Conservation (phyloP, 2,888 invertebrate genomes). For the Sycophila texana region DNA sequence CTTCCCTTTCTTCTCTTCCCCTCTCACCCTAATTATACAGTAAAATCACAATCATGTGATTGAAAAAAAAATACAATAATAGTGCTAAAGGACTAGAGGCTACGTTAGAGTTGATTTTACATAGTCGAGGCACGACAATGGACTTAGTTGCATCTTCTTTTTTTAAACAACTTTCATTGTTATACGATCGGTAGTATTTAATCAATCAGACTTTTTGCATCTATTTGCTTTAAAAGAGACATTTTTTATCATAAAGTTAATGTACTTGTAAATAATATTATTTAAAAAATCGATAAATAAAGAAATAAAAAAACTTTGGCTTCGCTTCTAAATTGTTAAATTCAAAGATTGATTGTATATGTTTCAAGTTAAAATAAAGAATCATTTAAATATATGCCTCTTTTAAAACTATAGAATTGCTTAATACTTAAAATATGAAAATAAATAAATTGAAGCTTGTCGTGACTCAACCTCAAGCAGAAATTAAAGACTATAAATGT, state of each 20-base stretch:
- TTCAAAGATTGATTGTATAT: too few relatives aligned
- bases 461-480: slow-evolving; percentile 43
- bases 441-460: not conserved
- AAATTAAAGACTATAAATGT: slow-evolving; percentile 51
- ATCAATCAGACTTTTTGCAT: slow-evolving; percentile 16
- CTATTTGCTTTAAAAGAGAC: slow-evolving; percentile 25
- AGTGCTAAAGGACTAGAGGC: slow-evolving; percentile 73
- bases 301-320: not conserved
- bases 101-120: slow-evolving; percentile 60
- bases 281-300: too few relatives aligned
- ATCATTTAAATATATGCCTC: too few relatives aligned
- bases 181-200: slow-evolving; percentile 35
- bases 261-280: too few relatives aligned
- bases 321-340: too few relatives aligned
- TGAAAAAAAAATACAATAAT: slow-evolving; percentile 64
- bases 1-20: slow-evolving; percentile 40
- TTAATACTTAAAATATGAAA: too few relatives aligned
- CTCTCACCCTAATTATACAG: slow-evolving; percentile 57
- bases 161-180: slow-evolving; percentile 45
- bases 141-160: slow-evolving; percentile 51
- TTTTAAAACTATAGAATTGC: too few relatives aligned
- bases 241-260: not conserved
- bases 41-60: slow-evolving; percentile 64
- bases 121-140: slow-evolving; percentile 60
- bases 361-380: too few relatives aligned